Percentiles rank a stretch among this genome's conserved stretches.
These are phyloP conservation scores for Bombyx mandarina DNA, from an alignment of 1,140 invertebrate genomes.

Conservation along the genomic window DNA sequence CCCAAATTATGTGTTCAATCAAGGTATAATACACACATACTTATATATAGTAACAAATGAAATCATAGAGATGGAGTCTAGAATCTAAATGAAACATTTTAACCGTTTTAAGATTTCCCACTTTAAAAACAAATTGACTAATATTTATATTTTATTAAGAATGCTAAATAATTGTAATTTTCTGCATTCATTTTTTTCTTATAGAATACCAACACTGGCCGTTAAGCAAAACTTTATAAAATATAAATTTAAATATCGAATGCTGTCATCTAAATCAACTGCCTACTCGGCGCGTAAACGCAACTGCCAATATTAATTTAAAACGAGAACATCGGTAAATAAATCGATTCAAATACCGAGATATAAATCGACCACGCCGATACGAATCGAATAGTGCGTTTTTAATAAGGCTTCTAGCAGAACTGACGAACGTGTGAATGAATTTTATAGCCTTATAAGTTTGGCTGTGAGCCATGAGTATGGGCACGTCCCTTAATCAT, in stretches of 20 bases:
- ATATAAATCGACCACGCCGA: conserved; percentile 38
- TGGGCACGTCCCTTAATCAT: conserved; percentile 59
- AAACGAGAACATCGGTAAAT: conserved; percentile 44
- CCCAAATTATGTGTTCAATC: no score
- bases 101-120: no score
- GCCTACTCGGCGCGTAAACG: conserved; percentile 30
- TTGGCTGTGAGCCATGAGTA: conserved; percentile 26
- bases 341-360: conserved; percentile 38
- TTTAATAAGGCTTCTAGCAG: conserved; percentile 64
- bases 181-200: no score
- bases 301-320: conserved; percentile 45
- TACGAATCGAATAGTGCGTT: conserved; percentile 16
- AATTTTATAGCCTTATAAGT: conserved; percentile 63
- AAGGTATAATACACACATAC: no score
- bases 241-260: conserved; percentile 45
- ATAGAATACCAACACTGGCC: no score
- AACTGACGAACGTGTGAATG: conserved; percentile 67
- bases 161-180: no score
- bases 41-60: no score
- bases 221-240: no score
- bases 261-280: conserved; percentile 28
- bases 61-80: no score
- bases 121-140: no score
- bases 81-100: no score
- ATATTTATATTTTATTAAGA: no score